Base-by-base conservation (phyloP, 2,113 vertebrate genomes). In the Rhombomys opimus region DNA sequence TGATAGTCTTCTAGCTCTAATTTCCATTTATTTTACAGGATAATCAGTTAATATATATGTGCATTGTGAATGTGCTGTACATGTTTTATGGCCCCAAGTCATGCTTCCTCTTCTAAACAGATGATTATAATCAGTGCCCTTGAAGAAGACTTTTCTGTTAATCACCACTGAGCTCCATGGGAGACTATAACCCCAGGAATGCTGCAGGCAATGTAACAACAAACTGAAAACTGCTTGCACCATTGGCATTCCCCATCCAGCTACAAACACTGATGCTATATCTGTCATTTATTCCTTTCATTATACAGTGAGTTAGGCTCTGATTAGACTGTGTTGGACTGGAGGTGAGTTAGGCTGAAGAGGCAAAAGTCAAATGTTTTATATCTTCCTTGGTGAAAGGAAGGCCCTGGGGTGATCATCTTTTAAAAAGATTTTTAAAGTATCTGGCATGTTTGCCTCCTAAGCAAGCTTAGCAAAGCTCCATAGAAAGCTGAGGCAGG, bases 371-470 rank as follows among this genome's bases (percentile, higher is more conserved):
- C 12, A 63, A 32, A 5, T 8, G 7, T 41, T 87, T 52, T 65
- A 77, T n/a, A 82, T 68, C 59, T 89, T 89, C 2, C 25, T 35
- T 18, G 41, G n/a, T 73, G 85, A 82, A 87, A 35, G 9, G 67
- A 38, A 96, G 8, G 41, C 9, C 50, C 76, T 92, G 8, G 63
- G 7, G n/a, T 89, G 27, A 46, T 38, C 1, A 4, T 41, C n/a
- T 27, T 46, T 41, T 57, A 73, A 32, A 73, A 92, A 95, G n/a
- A 75, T 63, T 96, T 92, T 68, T 50, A 70, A 90, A 76, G 27
- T 25, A 32, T 46, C 80, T 94, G 81, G 88, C 50, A 63, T 57
- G 13, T 95, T 95, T 90, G 54, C 81, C 41, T 95, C 70, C 41
- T 38, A 68, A 82, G 23, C 61, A 90, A 84, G 30, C 84, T 89